These are phyloP conservation scores for Ranitomeya variabilis DNA, from an alignment of 2,113 vertebrate species.

Conservation along the genomic window DNA sequence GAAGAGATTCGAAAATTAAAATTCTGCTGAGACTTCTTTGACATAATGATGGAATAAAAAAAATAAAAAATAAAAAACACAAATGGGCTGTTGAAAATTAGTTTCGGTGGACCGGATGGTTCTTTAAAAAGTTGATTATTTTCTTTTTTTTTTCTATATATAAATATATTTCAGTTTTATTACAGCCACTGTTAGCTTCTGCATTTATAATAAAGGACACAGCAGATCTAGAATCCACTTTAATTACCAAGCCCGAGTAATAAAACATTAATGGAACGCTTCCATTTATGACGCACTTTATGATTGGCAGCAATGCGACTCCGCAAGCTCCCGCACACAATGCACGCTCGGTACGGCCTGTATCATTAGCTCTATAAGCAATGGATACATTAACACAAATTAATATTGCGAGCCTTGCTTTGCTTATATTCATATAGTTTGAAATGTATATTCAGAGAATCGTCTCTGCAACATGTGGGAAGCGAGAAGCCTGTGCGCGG, in stretches of 20 bases:
- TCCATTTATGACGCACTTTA: not conserved
- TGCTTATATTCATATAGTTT: slow-evolving; percentile 10
- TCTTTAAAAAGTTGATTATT: too few species aligned
- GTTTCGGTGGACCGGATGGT: too few species aligned
- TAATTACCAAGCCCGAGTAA: not conserved
- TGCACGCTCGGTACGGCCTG: not conserved
- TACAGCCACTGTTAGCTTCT: not conserved
- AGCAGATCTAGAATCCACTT: not conserved
- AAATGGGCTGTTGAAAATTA: too few species aligned
- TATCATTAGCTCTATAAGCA: not conserved
- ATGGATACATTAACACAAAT: not conserved
- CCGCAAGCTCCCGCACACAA: not conserved
- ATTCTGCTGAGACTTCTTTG: too few species aligned
- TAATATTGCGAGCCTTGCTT: slow-evolving; percentile 5
- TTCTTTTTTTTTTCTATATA: too few species aligned
- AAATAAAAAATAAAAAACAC: too few species aligned
- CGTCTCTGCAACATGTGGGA: slow-evolving; percentile 19
- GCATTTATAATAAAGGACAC: not conserved
- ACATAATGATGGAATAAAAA: too few species aligned
- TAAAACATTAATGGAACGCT: not conserved
- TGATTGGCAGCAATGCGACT: not conserved
- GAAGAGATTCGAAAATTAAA: too few species aligned
- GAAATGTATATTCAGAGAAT: not conserved
- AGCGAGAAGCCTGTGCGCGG: not conserved
- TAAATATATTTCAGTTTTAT: too few species aligned